Percentiles rank a stretch among this genome's conserved stretches.
These are phyloP conservation scores for Stenopsyche tienmushanensis DNA, from an alignment of 1,140 invertebrate genomes.

Conservation along the genomic window DNA sequence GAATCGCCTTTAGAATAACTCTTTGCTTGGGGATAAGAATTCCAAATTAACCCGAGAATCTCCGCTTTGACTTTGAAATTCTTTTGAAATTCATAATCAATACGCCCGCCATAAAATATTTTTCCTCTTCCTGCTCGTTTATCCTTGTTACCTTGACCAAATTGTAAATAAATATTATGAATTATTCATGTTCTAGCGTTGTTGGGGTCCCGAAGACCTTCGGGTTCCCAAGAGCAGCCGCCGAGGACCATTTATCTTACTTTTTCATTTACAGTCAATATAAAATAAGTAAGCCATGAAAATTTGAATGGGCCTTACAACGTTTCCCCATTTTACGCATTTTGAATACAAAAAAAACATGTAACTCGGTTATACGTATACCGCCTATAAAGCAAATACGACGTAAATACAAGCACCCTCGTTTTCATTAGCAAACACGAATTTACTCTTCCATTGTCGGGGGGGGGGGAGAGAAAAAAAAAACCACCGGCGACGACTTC, in stretches of 20 bases:
- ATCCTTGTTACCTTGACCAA: background rate
- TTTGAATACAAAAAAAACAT: background rate
- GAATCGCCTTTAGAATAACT: too few relatives aligned
- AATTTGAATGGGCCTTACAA: background rate
- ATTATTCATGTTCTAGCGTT: background rate
- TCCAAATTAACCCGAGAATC: too few relatives aligned
- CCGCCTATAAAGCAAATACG: too few relatives aligned
- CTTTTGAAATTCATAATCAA: too few relatives aligned
- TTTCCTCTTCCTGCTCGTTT: background rate
- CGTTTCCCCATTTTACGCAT: background rate
- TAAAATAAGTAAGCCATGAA: background rate
- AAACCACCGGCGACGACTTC: too few relatives aligned
- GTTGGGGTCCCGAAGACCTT: background rate
- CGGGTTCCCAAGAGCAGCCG: background rate
- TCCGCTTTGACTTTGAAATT: too few relatives aligned
- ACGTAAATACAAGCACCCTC: too few relatives aligned
- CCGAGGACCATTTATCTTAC: conserved; percentile 5
- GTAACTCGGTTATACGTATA: background rate
- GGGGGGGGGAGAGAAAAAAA: too few relatives aligned
- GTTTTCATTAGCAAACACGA: too few relatives aligned
- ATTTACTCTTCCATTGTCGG: too few relatives aligned
- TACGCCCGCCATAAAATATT: too few relatives aligned
- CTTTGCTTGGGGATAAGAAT: too few relatives aligned
- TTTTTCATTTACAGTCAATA: conserved; percentile 6
- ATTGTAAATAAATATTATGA: background rate